phyloP scores from a whole-genome alignment of 2,113 vertebrate species.

The Lepidothrix coronata region DNA sequence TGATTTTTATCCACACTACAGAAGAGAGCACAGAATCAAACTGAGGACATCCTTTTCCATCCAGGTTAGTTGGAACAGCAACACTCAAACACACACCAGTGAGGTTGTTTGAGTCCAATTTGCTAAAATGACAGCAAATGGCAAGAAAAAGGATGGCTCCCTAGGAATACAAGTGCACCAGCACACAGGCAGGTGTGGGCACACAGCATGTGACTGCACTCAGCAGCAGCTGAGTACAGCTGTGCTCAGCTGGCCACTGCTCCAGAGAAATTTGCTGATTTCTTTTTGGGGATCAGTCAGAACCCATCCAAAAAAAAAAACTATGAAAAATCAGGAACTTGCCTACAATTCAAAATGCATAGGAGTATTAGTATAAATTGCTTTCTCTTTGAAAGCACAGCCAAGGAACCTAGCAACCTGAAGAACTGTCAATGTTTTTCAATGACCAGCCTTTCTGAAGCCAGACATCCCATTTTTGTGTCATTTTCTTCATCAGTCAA shows the following conservation, averaged over 20 bases:
- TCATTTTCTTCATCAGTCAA: background rate
- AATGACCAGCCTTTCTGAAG: background rate
- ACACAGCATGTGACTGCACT: rapidly evolving
- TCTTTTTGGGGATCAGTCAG: background rate
- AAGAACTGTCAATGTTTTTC: background rate
- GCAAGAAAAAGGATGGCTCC: background rate
- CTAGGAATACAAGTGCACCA: background rate
- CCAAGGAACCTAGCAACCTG: background rate
- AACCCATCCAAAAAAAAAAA: background rate
- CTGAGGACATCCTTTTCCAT: constrained; percentile 8
- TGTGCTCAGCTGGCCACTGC: background rate
- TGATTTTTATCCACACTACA: background rate
- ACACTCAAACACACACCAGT: background rate
- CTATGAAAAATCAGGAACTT: background rate
- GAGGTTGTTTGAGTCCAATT: background rate
- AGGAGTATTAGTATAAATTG: background rate
- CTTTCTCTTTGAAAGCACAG: background rate
- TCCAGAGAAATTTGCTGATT: background rate
- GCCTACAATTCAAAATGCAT: background rate
- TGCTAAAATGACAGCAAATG: background rate
- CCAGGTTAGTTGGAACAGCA: background rate
- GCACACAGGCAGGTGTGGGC: background rate
- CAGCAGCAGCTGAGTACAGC: background rate
- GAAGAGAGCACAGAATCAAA: background rate
- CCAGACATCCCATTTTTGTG: background rate